Base-by-base conservation (phyloP, 2,888 invertebrate genomes). In the Ormyrus rosae region DNA sequence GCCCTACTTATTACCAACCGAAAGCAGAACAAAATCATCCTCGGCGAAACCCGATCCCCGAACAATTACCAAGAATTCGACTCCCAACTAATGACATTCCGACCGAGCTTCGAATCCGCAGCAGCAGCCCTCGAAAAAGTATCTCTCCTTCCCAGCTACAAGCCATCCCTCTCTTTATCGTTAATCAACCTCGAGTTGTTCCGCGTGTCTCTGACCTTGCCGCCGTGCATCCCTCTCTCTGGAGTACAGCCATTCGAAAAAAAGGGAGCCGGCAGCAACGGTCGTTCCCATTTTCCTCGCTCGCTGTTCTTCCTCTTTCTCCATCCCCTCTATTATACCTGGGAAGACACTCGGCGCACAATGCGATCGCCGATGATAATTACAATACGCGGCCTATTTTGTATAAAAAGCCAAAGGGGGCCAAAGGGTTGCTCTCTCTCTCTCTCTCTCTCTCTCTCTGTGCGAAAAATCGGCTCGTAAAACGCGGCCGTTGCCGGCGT, bases 211-310 rank as follows among this genome's bases (percentile, higher is more conserved):
- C 61, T 11, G 8, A 45, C 11, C n/a, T 46, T n/a, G 10, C 68
- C n/a, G 6, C 48, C 63, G 45, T 11, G n/a, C 51, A 11, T 45
- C 60, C 13, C 9, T 55, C 55, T 55, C 56, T 56, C n/a, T 60
- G 50, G 53, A 60, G 60, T 50, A 13, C 46, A 50, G n/a, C 51
- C 46, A 11, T 9, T 53, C 53, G 58, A 55, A 79, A 64, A 58
- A 65, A 63, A 78, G 77, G 78, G 81, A 81, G 78, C 68, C 72
- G 65, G 74, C 81, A 74, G 80, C 81, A 85, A 84, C 85, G 84
- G 84, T 83, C 84, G 83, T 80, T 83, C 84, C 77, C 80, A 80
- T 83, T 84, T 84, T 80, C 80, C 69, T 83, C 64, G 80, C 34
- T 34, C 34, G 76, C 69, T 69, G 71, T 58, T 34, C 19, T 10